Conservation (phyloP, 2,797 vertebrate species). For the Percopsis omiscomaycus region DNA sequence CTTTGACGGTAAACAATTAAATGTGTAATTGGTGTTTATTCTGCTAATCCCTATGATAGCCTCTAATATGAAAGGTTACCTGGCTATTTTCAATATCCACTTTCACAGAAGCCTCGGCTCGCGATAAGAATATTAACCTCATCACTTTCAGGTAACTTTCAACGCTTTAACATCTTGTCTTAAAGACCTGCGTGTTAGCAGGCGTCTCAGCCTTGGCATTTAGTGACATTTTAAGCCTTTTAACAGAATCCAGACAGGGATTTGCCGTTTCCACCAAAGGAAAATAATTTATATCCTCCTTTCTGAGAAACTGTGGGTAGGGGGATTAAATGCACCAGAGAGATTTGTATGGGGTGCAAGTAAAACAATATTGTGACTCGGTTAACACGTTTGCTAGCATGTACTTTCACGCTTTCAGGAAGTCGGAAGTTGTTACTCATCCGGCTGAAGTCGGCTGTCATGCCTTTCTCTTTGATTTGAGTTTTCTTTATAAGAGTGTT, state of each 20-base stretch:
- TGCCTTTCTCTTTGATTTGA: conserved; percentile 57
- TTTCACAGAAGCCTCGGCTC: conserved; percentile 65
- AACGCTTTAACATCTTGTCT: conserved; percentile 80
- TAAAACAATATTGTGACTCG: conserved; percentile 79
- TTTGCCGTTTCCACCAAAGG: conserved; percentile 79
- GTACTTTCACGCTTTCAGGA: conserved; percentile 65
- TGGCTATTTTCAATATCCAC: conserved; percentile 79
- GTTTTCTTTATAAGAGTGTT: conserved; percentile 52
- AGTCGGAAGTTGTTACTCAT: conserved; percentile 67
- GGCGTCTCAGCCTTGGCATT: conserved; percentile 83
- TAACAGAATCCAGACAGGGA: conserved; percentile 84
- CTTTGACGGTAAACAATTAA: conserved; percentile 76
- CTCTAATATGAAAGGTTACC: conserved; percentile 74
- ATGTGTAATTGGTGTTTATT: conserved; percentile 77
- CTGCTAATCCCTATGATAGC: conserved; percentile 73
- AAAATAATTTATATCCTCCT: conserved; percentile 83
- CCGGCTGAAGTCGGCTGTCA: conserved; percentile 60
- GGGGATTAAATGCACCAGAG: conserved; percentile 79
- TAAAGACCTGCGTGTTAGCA: conserved; percentile 77
- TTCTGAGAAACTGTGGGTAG: conserved; percentile 78
- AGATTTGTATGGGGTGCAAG: conserved; percentile 75
- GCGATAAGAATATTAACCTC: conserved; percentile 84
- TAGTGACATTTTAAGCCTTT: conserved; percentile 88
- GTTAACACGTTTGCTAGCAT: conserved; percentile 71
- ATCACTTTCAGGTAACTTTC: conserved; percentile 82